Conservation (phyloP, 2,113 vertebrate genomes). For the Triplophysa dalaica region DNA sequence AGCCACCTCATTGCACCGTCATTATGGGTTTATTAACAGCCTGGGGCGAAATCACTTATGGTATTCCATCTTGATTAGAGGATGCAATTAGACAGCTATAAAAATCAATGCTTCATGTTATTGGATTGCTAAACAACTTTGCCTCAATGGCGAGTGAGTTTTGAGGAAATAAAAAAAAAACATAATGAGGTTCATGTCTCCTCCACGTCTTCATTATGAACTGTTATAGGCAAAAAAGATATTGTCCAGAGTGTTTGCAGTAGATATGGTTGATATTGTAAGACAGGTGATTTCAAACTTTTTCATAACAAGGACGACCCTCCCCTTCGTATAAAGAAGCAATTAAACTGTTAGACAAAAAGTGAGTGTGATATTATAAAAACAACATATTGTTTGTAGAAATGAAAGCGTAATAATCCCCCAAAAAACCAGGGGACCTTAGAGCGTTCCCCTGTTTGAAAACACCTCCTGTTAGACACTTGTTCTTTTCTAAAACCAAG, state of each 20-base stretch:
- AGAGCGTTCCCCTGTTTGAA: too few species aligned
- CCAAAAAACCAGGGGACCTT: too few species aligned
- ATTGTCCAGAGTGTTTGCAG: not conserved
- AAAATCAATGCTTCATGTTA: conserved; percentile 43
- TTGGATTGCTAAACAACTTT: conserved; percentile 43
- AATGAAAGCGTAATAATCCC: too few species aligned
- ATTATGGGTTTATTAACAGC: conserved; percentile 43
- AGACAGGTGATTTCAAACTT: too few species aligned
- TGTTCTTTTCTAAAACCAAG: too few species aligned
- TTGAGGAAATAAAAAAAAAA: conserved; percentile 21
- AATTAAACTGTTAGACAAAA: too few species aligned
- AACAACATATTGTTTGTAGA: too few species aligned
- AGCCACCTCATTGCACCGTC: conserved; percentile 38
- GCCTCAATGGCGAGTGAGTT: conserved; percentile 30
- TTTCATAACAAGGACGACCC: too few species aligned
- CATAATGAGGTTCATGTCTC: conserved; percentile 22
- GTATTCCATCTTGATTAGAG: conserved; percentile 42
- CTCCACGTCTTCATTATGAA: conserved; percentile 25
- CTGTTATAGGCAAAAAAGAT: not conserved
- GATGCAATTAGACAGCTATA: conserved; percentile 44
- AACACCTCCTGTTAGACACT: too few species aligned
- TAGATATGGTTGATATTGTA: too few species aligned
- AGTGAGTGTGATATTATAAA: too few species aligned
- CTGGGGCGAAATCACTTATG: conserved; percentile 26
- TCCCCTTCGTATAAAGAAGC: too few species aligned